phyloP scores from a whole-genome alignment of 2,797 vertebrate species.

The Gymnothorax reevesii region DNA sequence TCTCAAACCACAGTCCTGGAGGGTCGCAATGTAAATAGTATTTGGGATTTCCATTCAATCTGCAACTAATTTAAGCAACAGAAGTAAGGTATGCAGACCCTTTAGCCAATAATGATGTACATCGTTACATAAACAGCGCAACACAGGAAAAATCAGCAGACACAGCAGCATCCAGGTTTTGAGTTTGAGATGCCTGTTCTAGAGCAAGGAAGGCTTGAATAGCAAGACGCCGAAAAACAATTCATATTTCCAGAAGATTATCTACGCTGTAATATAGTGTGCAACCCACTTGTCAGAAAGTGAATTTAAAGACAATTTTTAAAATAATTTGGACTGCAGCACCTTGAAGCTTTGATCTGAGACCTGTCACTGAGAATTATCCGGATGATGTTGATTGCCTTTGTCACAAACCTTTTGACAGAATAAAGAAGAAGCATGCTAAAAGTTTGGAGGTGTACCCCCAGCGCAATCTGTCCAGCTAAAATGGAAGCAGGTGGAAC shows the following conservation, averaged over 20 bases:
- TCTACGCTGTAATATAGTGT: background rate
- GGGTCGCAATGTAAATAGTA: too few relatives aligned
- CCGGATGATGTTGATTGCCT: slow-evolving; percentile 22
- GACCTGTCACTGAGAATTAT: slow-evolving; percentile 39
- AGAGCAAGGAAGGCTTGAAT: background rate
- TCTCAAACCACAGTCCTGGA: too few relatives aligned
- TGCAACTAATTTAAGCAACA: too few relatives aligned
- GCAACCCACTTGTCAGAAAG: background rate
- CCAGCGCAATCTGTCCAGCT: slow-evolving; percentile 50
- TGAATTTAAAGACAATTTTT: background rate
- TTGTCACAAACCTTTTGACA: slow-evolving; percentile 36
- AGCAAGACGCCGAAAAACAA: background rate
- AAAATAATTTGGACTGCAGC: background rate
- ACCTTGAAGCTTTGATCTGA: slow-evolving; percentile 13
- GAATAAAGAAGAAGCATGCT: slow-evolving; percentile 44
- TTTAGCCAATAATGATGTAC: too few relatives aligned
- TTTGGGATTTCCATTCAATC: too few relatives aligned
- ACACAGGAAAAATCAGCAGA: too few relatives aligned
- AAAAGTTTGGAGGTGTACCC: slow-evolving; percentile 45
- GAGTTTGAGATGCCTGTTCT: background rate
- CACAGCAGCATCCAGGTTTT: too few relatives aligned
- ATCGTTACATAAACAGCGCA: too few relatives aligned
- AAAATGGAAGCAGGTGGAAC: slow-evolving; percentile 54
- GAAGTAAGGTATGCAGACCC: too few relatives aligned
- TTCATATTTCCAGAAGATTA: background rate